Evolutionary conservation across 2,888 invertebrate genomes (phyloP).

Genomic region (Pterostichus niger): DNA sequence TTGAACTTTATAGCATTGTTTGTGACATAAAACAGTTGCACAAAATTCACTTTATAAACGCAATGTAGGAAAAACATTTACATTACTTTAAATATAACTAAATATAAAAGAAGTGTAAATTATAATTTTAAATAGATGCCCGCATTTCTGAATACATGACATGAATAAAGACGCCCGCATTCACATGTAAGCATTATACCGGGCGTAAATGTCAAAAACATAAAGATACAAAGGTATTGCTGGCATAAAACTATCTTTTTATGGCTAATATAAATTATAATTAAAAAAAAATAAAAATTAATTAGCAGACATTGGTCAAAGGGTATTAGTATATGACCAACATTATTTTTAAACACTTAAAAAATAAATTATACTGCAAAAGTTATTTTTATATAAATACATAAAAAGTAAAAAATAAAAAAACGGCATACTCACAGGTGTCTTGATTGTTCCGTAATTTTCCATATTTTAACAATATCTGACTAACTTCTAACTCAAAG

Average conservation of each 20-base stretch:
- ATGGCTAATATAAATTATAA: background rate
- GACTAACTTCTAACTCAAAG: slow-evolving; percentile 51
- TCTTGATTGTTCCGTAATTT: slow-evolving; percentile 55
- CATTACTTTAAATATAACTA: background rate
- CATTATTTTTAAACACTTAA: background rate
- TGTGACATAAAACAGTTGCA: too few relatives aligned
- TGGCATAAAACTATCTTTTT: background rate
- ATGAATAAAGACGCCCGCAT: background rate
- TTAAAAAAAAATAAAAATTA: background rate
- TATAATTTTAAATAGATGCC: background rate
- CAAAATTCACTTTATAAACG: too few relatives aligned
- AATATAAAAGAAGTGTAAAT: background rate
- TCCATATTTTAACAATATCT: slow-evolving; percentile 53
- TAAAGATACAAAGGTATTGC: too few relatives aligned
- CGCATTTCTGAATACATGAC: background rate
- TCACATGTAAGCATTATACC: background rate
- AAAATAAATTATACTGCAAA: background rate
- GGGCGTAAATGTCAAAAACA: slow-evolving; percentile 2
- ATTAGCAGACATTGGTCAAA: background rate
- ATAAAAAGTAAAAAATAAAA: too few relatives aligned
- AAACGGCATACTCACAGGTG: slow-evolving; percentile 34
- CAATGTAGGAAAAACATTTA: too few relatives aligned
- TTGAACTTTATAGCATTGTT: too few relatives aligned
- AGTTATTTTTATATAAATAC: background rate
- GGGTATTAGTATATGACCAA: background rate